A percentile compares a stretch with the other conserved stretches of the same genome.
Evolutionary conservation across 2,113 vertebrate species (phyloP).

Genomic region (Neotragus pygmaeus): DNA sequence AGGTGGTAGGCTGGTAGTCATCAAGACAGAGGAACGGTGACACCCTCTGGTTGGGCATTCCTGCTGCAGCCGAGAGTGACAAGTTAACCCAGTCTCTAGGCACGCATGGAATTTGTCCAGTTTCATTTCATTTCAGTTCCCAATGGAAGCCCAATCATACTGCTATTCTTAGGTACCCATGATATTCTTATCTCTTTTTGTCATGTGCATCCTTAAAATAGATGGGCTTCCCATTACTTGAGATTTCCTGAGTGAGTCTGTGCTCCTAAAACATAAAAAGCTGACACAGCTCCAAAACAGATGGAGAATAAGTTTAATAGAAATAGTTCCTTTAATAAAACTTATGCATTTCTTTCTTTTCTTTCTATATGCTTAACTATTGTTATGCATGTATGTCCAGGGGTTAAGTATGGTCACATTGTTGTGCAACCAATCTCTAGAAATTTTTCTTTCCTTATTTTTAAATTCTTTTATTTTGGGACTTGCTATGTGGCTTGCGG

Average conservation of each 20-base stretch:
- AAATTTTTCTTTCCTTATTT: not conserved
- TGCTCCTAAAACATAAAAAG: not conserved
- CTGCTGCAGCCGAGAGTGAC: not conserved
- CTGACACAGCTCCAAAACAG: not conserved
- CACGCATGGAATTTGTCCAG: not conserved
- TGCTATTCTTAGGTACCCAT: not conserved
- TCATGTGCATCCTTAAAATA: conserved; percentile 24
- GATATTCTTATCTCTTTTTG: conserved; percentile 3
- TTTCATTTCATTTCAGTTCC: not conserved
- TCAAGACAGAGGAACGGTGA: not conserved
- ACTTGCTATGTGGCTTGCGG: not conserved
- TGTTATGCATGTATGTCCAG: not conserved
- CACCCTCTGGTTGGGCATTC: not conserved
- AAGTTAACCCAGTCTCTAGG: not conserved
- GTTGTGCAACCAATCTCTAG: not conserved
- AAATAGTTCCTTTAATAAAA: not conserved
- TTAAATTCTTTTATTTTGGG: not conserved
- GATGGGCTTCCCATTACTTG: not conserved
- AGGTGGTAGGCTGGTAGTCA: not conserved
- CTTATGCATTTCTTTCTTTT: not conserved
- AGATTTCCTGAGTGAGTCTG: not conserved
- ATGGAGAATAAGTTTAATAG: not conserved
- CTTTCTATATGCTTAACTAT: not conserved
- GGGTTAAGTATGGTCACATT: not conserved
- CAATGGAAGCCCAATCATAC: not conserved